These are phyloP conservation scores for Gila robusta DNA, from an alignment of 2,797 vertebrate genomes.

Conservation along the genomic window DNA sequence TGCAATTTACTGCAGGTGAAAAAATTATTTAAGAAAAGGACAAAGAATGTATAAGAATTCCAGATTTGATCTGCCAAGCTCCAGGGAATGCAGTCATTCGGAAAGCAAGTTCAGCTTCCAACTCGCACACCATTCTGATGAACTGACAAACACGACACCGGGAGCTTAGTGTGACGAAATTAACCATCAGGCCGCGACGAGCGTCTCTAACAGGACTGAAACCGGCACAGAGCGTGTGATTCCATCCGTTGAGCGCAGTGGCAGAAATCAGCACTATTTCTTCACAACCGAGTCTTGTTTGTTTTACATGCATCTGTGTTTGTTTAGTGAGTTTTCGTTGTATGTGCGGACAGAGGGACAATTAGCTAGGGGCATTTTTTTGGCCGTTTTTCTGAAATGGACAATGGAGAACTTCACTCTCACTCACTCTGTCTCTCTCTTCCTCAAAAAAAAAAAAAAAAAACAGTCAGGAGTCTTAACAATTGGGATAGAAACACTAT, in stretches of 20 bases:
- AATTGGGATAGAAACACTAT: conserved; percentile 13
- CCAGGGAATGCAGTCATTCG: conserved; percentile 50
- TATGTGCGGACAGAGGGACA: conserved; percentile 45
- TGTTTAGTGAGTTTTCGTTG: conserved; percentile 47
- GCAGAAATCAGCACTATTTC: conserved; percentile 34
- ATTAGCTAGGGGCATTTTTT: conserved; percentile 39
- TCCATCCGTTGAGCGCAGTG: neutral
- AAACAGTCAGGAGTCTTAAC: conserved; percentile 3
- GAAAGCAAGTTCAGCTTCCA: conserved; percentile 46
- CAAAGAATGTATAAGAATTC: conserved; percentile 57
- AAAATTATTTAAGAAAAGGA: conserved; percentile 35
- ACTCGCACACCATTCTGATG: conserved; percentile 54
- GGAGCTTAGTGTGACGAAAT: conserved; percentile 25
- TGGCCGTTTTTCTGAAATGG: conserved; percentile 36
- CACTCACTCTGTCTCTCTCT: neutral
- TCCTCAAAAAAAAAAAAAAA: neutral
- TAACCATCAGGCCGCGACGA: neutral
- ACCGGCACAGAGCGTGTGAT: neutral
- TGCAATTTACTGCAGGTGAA: conserved; percentile 53
- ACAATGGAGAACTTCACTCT: neutral
- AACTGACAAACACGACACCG: conserved; percentile 45
- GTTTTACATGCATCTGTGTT: conserved; percentile 51
- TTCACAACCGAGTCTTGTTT: conserved; percentile 45
- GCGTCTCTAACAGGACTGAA: conserved; percentile 7
- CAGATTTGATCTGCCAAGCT: conserved; percentile 58